These are phyloP conservation scores for Eulemur macaco DNA, from an alignment of 2,113 vertebrate species.

Conservation along the genomic window DNA sequence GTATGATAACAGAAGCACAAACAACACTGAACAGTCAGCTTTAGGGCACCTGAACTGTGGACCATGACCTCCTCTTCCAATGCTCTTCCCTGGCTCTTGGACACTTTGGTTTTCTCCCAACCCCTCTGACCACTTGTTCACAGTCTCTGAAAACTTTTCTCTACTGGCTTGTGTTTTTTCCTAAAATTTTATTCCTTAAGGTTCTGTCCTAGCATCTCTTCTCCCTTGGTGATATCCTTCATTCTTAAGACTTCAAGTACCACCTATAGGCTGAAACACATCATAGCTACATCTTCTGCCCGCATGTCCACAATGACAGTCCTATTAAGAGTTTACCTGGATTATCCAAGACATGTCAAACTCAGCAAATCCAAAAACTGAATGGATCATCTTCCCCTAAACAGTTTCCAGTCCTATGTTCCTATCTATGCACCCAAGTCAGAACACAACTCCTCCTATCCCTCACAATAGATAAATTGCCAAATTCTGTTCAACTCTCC, in stretches of 20 bases:
- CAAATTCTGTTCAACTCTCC: background rate
- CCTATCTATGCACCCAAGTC: background rate
- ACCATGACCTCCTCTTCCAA: background rate
- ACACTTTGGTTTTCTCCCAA: background rate
- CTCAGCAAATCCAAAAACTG: background rate
- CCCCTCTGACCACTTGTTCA: background rate
- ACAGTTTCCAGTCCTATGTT: background rate
- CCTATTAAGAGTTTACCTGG: background rate
- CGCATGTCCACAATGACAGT: background rate
- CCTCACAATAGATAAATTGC: background rate
- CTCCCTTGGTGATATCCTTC: background rate
- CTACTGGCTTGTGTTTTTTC: background rate
- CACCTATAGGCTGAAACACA: background rate
- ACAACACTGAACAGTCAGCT: background rate
- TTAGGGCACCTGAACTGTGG: background rate
- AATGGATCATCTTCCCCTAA: background rate
- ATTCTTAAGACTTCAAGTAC: background rate
- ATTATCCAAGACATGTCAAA: background rate
- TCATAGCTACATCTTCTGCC: background rate
- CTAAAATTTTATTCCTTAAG: background rate
- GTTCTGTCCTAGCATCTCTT: background rate
- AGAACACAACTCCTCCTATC: background rate
- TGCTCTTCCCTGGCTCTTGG: background rate
- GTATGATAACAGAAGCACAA: background rate
- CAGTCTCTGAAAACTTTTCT: background rate